Conservation (phyloP, 1,140 invertebrate species). For the Rhynchophorus ferrugineus region DNA sequence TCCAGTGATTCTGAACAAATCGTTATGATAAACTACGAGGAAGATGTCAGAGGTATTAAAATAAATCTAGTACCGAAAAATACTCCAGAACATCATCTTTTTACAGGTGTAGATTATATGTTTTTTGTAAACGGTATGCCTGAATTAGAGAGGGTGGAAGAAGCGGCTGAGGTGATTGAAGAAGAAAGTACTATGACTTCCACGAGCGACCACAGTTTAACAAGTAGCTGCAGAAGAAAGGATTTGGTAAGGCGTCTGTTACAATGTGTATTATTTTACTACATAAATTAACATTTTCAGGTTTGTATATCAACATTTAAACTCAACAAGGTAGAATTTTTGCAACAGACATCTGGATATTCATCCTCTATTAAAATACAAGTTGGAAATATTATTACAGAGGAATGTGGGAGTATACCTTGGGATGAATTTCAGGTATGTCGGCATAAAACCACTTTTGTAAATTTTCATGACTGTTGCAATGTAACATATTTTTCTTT, state of each 20-base stretch:
- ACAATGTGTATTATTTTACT: constrained; percentile 5
- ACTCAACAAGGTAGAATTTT: constrained; percentile 71
- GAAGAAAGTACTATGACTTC: constrained; percentile 58
- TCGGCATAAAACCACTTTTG: constrained; percentile 6
- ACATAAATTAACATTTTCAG: constrained; percentile 34
- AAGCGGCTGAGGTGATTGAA: constrained; percentile 79
- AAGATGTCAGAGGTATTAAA: constrained; percentile 30
- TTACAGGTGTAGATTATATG: constrained; percentile 38
- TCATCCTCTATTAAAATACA: constrained; percentile 68
- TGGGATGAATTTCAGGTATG: constrained; percentile 91
- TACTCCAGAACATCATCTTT: constrained; percentile 26
- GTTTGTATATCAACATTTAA: constrained; percentile 76
- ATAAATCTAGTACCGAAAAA: too few relatives aligned
- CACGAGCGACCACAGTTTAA: constrained; percentile 71
- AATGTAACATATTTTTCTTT: too few relatives aligned
- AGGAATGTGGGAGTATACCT: constrained; percentile 79
- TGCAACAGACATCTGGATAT: constrained; percentile 70
- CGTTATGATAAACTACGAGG: constrained; percentile 50
- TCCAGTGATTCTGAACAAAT: constrained; percentile 76
- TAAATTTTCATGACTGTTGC: neutral
- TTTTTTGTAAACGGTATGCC: constrained; percentile 44
- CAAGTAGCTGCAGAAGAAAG: constrained; percentile 67
- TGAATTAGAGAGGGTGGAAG: constrained; percentile 51
- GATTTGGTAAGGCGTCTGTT: constrained; percentile 62
- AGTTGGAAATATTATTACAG: constrained; percentile 63